These are phyloP conservation scores for Amblyopsis rosae DNA, from an alignment of 2,113 vertebrate species.

Conservation along the genomic window DNA sequence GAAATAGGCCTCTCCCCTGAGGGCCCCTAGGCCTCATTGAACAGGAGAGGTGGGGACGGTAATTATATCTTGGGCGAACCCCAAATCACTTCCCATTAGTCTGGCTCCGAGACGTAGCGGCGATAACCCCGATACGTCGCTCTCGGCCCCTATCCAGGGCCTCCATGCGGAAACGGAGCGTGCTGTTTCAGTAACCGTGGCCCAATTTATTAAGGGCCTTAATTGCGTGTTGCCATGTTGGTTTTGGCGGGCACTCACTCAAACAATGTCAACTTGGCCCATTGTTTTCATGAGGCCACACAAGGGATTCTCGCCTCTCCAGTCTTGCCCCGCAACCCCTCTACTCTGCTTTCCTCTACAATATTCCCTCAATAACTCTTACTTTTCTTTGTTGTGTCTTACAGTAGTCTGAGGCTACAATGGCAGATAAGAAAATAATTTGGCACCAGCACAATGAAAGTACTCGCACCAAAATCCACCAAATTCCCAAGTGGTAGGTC, in stretches of 20 bases:
- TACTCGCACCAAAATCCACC: conserved; percentile 6
- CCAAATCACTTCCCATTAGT: conserved; percentile 78
- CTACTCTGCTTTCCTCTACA: no score
- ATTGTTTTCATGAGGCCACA: conserved; percentile 34
- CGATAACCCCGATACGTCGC: conserved; percentile 66
- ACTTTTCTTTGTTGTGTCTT: not conserved
- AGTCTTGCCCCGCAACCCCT: no score
- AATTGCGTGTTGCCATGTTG: conserved; percentile 64
- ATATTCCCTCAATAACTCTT: not conserved
- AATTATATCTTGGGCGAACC: conserved; percentile 77
- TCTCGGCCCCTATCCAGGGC: conserved; percentile 45
- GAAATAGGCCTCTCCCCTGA: conserved; percentile 72
- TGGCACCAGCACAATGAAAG: not conserved
- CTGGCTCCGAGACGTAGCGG: conserved; percentile 47
- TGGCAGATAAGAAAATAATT: not conserved
- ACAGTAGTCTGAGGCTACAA: not conserved
- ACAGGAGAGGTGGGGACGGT: conserved; percentile 74
- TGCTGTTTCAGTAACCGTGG: conserved; percentile 45
- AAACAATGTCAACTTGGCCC: conserved; percentile 46
- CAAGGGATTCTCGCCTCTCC: conserved; percentile 14
- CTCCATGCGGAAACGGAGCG: conserved; percentile 32
- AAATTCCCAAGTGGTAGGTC: not conserved
- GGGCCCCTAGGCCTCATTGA: conserved; percentile 76
- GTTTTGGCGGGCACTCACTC: conserved; percentile 60
- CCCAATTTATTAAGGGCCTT: conserved; percentile 59